These are phyloP conservation scores for Forpus xanthops DNA, from an alignment of 2,797 vertebrate genomes.

Conservation along the genomic window DNA sequence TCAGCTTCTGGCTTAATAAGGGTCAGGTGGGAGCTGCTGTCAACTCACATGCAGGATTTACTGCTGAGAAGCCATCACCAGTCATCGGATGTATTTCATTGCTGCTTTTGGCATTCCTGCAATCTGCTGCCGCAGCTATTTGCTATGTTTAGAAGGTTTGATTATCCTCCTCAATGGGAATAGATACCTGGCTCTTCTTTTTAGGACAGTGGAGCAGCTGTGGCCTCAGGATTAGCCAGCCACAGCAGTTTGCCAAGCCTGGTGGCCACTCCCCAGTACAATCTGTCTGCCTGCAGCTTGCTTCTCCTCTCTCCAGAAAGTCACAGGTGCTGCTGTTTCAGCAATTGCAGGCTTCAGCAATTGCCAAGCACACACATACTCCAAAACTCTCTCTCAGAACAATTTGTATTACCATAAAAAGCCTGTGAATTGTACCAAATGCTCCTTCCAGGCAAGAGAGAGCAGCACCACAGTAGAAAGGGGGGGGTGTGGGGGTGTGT, in stretches of 20 bases:
- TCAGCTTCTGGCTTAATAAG: background rate
- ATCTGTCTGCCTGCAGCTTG: accelerated
- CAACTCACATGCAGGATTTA: background rate
- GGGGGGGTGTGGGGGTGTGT: accelerated
- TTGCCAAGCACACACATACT: background rate
- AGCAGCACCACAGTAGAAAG: background rate
- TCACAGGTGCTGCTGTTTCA: background rate
- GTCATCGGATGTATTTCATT: accelerated
- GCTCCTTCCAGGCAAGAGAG: background rate
- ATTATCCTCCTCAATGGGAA: background rate
- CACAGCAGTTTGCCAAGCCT: accelerated
- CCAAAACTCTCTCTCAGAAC: background rate
- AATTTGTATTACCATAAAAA: background rate
- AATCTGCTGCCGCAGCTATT: background rate
- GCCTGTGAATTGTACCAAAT: background rate
- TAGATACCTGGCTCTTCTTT: background rate
- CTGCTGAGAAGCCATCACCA: background rate
- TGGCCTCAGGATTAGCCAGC: accelerated
- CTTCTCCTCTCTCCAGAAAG: background rate
- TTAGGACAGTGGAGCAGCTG: accelerated
- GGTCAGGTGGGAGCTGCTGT: background rate
- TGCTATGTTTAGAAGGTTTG: background rate
- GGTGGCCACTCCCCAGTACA: background rate
- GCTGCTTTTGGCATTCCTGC: background rate
- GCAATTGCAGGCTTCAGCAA: background rate